These are phyloP conservation scores for Sigmodon hispidus DNA, from an alignment of 2,113 vertebrate species.

Conservation along the genomic window DNA sequence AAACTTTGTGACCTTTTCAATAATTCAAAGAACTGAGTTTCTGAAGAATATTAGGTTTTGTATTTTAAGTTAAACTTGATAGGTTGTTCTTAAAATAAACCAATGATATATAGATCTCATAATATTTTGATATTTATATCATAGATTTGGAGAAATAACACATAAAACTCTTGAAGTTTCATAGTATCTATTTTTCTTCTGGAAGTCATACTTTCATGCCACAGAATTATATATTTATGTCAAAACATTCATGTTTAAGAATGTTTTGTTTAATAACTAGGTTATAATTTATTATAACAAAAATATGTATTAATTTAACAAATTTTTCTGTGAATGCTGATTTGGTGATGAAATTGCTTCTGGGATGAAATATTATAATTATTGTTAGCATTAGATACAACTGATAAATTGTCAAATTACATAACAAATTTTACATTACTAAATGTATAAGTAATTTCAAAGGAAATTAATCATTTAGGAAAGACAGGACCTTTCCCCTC, in stretches of 20 bases:
- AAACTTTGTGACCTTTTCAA: background rate
- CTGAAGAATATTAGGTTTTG: conserved; percentile 3
- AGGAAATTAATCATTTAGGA: background rate
- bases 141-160: conserved; percentile 54
- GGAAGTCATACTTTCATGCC: conserved; percentile 9
- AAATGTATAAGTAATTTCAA: conserved; percentile 42
- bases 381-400: conserved; percentile 20
- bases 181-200: background rate
- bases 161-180: conserved; percentile 6
- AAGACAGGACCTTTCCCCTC: background rate
- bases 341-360: conserved; percentile 33
- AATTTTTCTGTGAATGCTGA: background rate
- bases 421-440: conserved; percentile 24
- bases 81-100: background rate
- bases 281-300: conserved; percentile 32
- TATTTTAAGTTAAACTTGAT: conserved; percentile 38
- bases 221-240: conserved; percentile 27
- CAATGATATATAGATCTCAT: conserved; percentile 10
- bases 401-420: background rate
- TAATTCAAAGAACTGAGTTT: background rate
- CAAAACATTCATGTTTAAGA: conserved; percentile 32
- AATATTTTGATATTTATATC: conserved; percentile 37
- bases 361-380: conserved; percentile 17
- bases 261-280: background rate
- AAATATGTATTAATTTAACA: background rate